phyloP scores from a whole-genome alignment of 2,797 vertebrate species.

The Neostethus bicornis region DNA sequence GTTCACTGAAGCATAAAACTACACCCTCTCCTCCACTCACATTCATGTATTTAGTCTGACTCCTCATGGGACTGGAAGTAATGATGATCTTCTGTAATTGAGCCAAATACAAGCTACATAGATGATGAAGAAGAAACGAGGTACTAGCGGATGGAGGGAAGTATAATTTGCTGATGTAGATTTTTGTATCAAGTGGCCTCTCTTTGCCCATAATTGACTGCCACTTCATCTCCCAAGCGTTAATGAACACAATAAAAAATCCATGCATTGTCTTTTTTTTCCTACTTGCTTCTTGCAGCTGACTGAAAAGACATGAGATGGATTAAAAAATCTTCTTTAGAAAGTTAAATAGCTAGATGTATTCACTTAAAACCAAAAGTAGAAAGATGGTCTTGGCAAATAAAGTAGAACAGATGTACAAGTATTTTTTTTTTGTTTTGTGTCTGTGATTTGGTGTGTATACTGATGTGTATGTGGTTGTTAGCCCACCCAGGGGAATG shows the following conservation, averaged over 20 bases:
- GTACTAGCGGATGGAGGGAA: slow-evolving; percentile 30
- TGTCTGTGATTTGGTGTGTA: slow-evolving; percentile 15
- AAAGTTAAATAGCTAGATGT: background rate
- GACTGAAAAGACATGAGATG: slow-evolving; percentile 3
- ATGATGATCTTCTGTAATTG: slow-evolving; percentile 77
- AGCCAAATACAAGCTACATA: slow-evolving; percentile 64
- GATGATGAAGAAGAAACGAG: slow-evolving; percentile 45
- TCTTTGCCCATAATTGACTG: slow-evolving; percentile 36
- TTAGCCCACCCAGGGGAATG: slow-evolving; percentile 54
- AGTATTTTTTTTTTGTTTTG: slow-evolving; percentile 20
- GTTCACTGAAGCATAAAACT: slow-evolving; percentile 35
- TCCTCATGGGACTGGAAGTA: slow-evolving; percentile 57
- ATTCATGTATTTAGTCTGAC: slow-evolving; percentile 46
- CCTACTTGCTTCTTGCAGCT: slow-evolving; percentile 4
- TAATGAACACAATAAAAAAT: slow-evolving; percentile 30
- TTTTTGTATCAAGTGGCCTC: slow-evolving; percentile 43
- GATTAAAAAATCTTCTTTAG: slow-evolving; percentile 2
- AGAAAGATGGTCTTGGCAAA: background rate
- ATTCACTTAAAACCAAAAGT: background rate
- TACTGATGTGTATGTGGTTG: slow-evolving; percentile 23
- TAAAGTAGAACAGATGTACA: slow-evolving; percentile 25
- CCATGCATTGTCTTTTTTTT: background rate
- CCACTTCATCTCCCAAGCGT: slow-evolving; percentile 13
- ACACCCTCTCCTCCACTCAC: slow-evolving; percentile 1
- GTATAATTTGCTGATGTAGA: slow-evolving; percentile 66